Evolutionary conservation across 2,113 vertebrate genomes (phyloP).

Genomic region (Lepidiolamprologus cunningtoni): DNA sequence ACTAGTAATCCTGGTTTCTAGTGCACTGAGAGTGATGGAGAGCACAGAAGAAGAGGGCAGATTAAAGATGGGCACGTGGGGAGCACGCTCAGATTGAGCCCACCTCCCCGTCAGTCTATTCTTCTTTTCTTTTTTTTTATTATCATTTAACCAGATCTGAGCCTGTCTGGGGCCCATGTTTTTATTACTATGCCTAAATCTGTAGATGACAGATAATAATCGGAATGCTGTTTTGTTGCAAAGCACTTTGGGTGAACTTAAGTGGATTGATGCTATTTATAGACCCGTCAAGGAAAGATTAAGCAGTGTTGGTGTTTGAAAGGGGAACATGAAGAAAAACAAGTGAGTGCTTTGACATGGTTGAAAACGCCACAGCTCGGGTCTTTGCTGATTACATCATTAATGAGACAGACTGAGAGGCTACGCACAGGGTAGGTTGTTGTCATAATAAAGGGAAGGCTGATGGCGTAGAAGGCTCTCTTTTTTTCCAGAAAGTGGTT

Average conservation of each 20-base stretch:
- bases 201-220: neutral
- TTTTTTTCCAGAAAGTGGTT: neutral
- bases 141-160: slow-evolving; percentile 10
- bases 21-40: neutral
- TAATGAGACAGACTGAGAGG: slow-evolving; percentile 29
- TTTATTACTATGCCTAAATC: slow-evolving; percentile 4
- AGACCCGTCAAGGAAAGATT: slow-evolving; percentile 6
- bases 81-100: slow-evolving; percentile 30
- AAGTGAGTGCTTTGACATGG: slow-evolving; percentile 29
- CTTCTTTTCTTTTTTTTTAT: slow-evolving; percentile 1
- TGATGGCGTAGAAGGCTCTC: neutral
- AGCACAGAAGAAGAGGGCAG: slow-evolving; percentile 7
- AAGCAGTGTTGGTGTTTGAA: neutral
- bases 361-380: slow-evolving; percentile 12
- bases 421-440: slow-evolving; percentile 6
- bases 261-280: slow-evolving; percentile 27
- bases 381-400: slow-evolving; percentile 33
- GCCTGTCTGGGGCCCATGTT: neutral
- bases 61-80: slow-evolving; percentile 44
- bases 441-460: neutral
- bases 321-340: neutral
- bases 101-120: slow-evolving; percentile 13
- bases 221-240: neutral
- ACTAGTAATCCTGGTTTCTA: slow-evolving; percentile 46
- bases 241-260: neutral